Base-by-base conservation (phyloP, 2,113 vertebrate species). In the Otis tarda region DNA sequence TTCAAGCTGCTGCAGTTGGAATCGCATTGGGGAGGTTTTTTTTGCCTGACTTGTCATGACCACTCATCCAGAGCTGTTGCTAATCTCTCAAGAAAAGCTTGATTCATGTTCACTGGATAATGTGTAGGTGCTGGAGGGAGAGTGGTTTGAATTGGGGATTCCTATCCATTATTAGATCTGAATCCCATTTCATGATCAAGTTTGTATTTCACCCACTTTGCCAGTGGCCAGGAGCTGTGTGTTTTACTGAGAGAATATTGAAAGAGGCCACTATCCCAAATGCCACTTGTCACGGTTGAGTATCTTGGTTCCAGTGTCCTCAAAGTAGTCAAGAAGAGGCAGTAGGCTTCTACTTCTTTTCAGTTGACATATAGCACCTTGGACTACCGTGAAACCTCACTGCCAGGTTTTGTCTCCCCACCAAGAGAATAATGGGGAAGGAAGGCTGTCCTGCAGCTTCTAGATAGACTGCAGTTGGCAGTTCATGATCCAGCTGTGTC, bases 1-100 rank as follows among this genome's bases (percentile, higher is more conserved):
- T 91, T 94, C 56, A 73, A 87, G 74, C 65, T 89, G 30, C 75
- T 47, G n/a, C 64, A 63, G 43, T 82, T 91, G 77, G 57, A 93
- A 91, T 93, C 45, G 12, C 55, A 37, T 3, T 82, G 69, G 69
- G 92, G 89, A 82, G 53, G 11, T 41, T 41, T 43, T 39, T 93
- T 87, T 84, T 92, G 45, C 6, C 9, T 43, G 21, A 69, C 17
- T 92, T 91, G 57, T 90, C 20, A 15, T 33, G 67, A n/a, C 16
- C 17, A 1, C 24, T 92, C 41, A 41, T 73, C 61, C 53, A 89
- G 65, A 92, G 35, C 67, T 94, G 37, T 86, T 89, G 60, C 28
- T 82, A 53, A 47, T 59, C 24, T 80, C 35, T 83, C 41, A 70
- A 77, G 83, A 86, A 90, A 77, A 86, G 19, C 52, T 82, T 76